Percentiles rank a stretch among this genome's conserved stretches.
Conservation (phyloP, 1,140 invertebrate genomes). For the Orchesella cincta region DNA sequence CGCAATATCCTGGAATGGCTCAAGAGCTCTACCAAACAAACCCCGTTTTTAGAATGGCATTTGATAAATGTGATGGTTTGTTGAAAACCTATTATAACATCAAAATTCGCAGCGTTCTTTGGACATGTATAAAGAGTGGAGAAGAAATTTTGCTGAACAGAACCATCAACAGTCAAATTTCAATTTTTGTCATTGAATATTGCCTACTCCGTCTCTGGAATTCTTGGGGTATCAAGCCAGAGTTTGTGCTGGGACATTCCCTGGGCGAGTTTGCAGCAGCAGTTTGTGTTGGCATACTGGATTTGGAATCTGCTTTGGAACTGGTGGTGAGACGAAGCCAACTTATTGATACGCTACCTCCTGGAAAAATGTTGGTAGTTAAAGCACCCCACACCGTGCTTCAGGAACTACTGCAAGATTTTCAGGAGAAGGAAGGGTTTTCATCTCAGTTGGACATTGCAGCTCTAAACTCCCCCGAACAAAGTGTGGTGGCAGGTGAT, state of each 20-base stretch:
- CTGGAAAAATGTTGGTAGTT: constrained; percentile 41
- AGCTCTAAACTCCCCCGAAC: neutral
- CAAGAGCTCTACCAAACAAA: neutral
- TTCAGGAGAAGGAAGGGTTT: neutral
- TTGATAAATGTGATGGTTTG: constrained; percentile 16
- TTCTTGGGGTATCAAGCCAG: constrained; percentile 34
- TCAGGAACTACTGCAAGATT: neutral
- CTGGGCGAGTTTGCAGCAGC: constrained; percentile 45
- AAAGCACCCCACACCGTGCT: constrained; percentile 3
- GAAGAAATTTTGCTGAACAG: neutral
- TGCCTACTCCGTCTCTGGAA: constrained; percentile 35
- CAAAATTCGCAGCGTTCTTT: neutral
- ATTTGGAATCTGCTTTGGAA: constrained; percentile 32
- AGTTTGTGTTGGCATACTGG: constrained; percentile 31
- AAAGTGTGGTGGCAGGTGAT: neutral
- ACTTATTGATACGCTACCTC: constrained; percentile 30
- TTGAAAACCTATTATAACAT: constrained; percentile 16
- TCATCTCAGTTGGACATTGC: neutral
- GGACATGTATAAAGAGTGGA: neutral
- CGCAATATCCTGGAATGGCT: neutral
- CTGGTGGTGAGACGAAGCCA: constrained; percentile 27
- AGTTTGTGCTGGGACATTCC: constrained; percentile 40
- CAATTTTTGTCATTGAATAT: constrained; percentile 41
- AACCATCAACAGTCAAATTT: constrained; percentile 39
- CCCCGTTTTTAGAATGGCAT: neutral